phyloP scores from a whole-genome alignment of 2,797 vertebrate genomes.

The Halcyon chelicuti region DNA sequence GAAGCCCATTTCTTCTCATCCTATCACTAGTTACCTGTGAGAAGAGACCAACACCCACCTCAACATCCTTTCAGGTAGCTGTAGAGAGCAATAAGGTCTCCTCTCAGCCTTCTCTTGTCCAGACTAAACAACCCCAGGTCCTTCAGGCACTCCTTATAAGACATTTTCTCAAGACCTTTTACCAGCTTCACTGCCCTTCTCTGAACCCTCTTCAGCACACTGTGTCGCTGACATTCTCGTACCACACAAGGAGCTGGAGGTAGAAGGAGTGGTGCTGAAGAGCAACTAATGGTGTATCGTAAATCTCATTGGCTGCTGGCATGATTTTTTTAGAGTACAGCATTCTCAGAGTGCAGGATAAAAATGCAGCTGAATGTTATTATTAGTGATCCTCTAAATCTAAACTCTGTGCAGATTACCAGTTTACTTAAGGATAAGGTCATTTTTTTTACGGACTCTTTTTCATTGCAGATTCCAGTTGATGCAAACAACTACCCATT shows the following conservation, averaged over 20 bases:
- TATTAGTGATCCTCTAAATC: not conserved
- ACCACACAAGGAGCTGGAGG: not conserved
- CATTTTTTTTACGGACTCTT: not conserved
- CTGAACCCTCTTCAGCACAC: not conserved
- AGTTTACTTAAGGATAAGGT: not conserved
- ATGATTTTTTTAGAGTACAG: too few relatives aligned
- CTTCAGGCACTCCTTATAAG: too few relatives aligned
- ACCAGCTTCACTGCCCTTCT: too few relatives aligned
- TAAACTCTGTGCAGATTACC: not conserved
- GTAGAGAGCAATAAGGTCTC: too few relatives aligned
- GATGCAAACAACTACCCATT: not conserved
- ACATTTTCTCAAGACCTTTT: too few relatives aligned
- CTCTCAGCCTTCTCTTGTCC: too few relatives aligned
- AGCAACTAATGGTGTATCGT: not conserved
- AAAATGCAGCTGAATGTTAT: not conserved
- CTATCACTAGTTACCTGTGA: too few relatives aligned
- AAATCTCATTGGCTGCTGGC: not conserved
- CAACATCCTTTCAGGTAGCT: too few relatives aligned
- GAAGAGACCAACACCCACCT: too few relatives aligned
- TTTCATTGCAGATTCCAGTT: not conserved
- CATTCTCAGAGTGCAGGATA: not conserved
- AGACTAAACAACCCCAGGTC: too few relatives aligned
- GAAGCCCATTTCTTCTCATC: too few relatives aligned
- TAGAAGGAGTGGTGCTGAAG: not conserved
- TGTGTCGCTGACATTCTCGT: fast-evolving